Evolutionary conservation across 2,888 invertebrate species (phyloP).

Genomic region (Drosophila meridiana): DNA sequence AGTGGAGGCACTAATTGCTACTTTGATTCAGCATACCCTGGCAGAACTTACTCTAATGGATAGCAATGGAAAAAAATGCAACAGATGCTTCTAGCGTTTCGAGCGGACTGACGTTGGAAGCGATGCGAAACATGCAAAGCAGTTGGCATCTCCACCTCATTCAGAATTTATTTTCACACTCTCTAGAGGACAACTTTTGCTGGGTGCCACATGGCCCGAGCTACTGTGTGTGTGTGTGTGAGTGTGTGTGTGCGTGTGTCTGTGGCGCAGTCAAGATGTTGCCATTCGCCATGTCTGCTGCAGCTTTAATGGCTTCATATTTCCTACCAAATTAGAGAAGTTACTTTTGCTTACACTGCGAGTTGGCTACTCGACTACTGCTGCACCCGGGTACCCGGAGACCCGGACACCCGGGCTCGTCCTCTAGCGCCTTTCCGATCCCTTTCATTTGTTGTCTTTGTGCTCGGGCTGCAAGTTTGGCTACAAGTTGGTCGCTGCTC

Average conservation of each 20-base stretch:
- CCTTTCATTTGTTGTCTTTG: constrained; percentile 41
- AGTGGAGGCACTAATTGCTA: no score
- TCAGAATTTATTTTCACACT: constrained; percentile 83
- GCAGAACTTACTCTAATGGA: neutral
- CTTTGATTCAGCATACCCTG: neutral
- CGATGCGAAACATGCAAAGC: constrained; percentile 65
- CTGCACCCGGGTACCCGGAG: neutral
- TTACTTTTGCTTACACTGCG: constrained; percentile 71
- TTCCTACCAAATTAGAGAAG: constrained; percentile 83
- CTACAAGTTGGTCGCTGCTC: constrained; percentile 70
- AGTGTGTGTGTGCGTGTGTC: constrained; percentile 30
- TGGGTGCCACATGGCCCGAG: constrained; percentile 65
- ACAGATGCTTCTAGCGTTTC: constrained; percentile 70
- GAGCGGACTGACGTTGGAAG: constrained; percentile 37
- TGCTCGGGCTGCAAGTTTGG: constrained; percentile 48
- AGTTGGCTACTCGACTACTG: constrained; percentile 46
- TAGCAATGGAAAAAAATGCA: constrained; percentile 53
- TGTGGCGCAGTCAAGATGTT: constrained; percentile 80
- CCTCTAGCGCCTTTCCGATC: neutral
- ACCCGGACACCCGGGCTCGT: neutral
- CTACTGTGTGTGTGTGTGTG: constrained; percentile 29
- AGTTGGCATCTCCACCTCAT: constrained; percentile 63
- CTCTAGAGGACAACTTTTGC: constrained; percentile 70
- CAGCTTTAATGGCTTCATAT: constrained; percentile 83
- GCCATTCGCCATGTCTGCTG: constrained; percentile 68